These are phyloP conservation scores for Podotricha telesiphe DNA, from an alignment of 2,888 invertebrate genomes.

Conservation along the genomic window DNA sequence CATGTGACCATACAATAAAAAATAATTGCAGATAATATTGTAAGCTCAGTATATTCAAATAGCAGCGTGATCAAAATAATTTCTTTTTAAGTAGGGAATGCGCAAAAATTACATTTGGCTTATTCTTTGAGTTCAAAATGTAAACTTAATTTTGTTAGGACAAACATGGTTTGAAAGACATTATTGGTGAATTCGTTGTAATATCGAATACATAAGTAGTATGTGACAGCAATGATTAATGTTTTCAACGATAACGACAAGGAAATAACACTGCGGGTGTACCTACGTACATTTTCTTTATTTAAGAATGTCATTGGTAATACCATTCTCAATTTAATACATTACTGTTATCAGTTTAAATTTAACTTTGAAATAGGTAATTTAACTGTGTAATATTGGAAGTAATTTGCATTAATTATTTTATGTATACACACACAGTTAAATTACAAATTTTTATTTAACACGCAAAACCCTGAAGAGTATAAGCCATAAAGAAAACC, in stretches of 20 bases:
- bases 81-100: not conserved
- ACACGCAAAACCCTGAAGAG: conserved; percentile 41
- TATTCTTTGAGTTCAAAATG: not conserved
- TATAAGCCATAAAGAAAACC: conserved; percentile 49
- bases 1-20: conserved; percentile 30
- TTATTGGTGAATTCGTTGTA: not conserved
- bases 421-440: not conserved
- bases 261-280: conserved; percentile 24
- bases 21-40: conserved; percentile 16
- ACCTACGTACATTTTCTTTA: conserved; percentile 7
- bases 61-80: not conserved
- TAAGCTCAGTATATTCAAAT: not conserved
- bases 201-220: conserved; percentile 4
- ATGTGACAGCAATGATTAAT: conserved; percentile 9
- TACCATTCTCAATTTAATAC: conserved; percentile 10
- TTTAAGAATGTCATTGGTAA: conserved; percentile 19
- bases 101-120: not conserved
- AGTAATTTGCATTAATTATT: conserved; percentile 20
- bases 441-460: conserved; percentile 37
- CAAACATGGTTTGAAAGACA: not conserved
- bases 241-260: conserved; percentile 8
- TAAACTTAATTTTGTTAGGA: not conserved
- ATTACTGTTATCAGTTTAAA: conserved; percentile 19
- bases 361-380: conserved; percentile 14
- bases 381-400: conserved; percentile 9